Percentiles rank a stretch among this genome's conserved stretches.
These are phyloP conservation scores for Linepithema humile DNA, from an alignment of 1,140 invertebrate species.

Conservation along the genomic window DNA sequence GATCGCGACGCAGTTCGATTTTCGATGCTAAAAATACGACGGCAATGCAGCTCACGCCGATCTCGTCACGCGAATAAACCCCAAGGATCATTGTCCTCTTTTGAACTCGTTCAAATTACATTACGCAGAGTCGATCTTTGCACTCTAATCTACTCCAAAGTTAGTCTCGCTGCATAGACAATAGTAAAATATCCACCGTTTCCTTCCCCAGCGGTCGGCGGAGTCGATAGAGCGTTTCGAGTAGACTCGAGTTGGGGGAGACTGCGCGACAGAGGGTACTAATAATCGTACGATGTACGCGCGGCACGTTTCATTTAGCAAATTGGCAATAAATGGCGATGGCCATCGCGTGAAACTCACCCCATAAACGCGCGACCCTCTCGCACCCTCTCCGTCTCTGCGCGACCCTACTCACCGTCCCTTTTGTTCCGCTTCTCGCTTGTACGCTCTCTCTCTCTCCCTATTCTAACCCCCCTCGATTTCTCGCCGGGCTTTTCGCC, in stretches of 20 bases:
- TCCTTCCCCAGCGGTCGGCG: neutral
- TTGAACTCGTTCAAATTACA: neutral
- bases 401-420: constrained; percentile 11
- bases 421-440: constrained; percentile 8
- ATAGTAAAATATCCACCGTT: constrained; percentile 31
- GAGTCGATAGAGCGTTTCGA: constrained; percentile 37
- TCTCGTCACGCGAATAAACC: neutral
- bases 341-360: constrained; percentile 77
- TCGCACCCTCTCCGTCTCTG: constrained; percentile 29
- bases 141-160: no score
- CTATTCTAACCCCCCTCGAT: constrained; percentile 22
- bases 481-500: constrained; percentile 49
- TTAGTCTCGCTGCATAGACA: no score
- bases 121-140: neutral
- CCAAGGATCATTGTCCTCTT: neutral
- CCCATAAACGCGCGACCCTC: constrained; percentile 71
- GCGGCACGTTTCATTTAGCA: constrained; percentile 83
- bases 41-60: neutral
- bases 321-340: constrained; percentile 84
- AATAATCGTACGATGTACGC: constrained; percentile 75
- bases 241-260: constrained; percentile 18
- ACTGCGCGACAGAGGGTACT: constrained; percentile 65
- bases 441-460: neutral
- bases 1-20: neutral
- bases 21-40: neutral